These are phyloP conservation scores for Philantomba maxwellii DNA, from an alignment of 2,113 vertebrate genomes.

Conservation along the genomic window DNA sequence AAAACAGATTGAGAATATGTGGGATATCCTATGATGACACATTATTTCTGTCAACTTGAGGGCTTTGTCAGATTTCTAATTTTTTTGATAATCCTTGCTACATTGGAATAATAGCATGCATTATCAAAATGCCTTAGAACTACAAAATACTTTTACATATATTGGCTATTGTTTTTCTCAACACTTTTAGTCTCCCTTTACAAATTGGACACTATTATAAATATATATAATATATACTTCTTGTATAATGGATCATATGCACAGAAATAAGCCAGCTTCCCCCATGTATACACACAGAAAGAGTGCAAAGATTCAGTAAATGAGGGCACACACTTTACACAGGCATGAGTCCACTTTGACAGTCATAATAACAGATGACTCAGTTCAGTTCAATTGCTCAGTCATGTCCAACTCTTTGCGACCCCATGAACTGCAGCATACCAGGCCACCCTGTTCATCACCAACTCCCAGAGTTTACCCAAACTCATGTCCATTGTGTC, in stretches of 20 bases:
- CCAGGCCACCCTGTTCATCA: not conserved
- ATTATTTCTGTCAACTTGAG: not conserved
- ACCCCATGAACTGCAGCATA: not conserved
- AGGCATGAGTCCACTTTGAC: not conserved
- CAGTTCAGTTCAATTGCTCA: not conserved
- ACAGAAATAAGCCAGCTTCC: not conserved
- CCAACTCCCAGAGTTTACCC: not conserved
- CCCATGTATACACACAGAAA: not conserved
- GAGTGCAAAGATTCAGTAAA: not conserved
- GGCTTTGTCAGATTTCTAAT: not conserved
- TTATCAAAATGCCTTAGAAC: not conserved
- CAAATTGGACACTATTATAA: not conserved
- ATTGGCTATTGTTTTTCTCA: not conserved
- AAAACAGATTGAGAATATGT: not conserved
- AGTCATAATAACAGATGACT: not conserved
- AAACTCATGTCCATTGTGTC: not conserved
- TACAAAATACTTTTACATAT: not conserved
- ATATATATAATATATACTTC: not conserved
- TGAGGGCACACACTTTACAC: not conserved
- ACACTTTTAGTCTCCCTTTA: not conserved
- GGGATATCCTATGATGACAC: not conserved
- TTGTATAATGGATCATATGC: not conserved
- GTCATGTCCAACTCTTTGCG: accelerated
- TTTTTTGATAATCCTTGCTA: not conserved
- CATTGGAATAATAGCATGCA: not conserved